Evolutionary conservation across 2,797 vertebrate species (phyloP).

Genomic region (Paramormyrops hopkinsi): DNA sequence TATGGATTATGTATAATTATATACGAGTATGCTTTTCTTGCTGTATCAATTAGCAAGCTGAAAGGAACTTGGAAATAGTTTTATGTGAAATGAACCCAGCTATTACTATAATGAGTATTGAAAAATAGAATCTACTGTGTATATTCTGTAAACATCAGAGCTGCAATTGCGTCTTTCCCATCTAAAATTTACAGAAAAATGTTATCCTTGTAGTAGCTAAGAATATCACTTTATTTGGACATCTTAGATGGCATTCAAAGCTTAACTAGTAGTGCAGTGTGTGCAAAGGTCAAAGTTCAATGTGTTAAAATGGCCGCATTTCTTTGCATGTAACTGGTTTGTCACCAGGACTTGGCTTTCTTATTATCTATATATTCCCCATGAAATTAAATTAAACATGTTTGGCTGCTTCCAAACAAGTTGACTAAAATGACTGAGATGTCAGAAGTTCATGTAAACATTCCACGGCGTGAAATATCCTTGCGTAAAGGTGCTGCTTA

Average conservation of each 20-base stretch:
- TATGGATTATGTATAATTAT: background rate
- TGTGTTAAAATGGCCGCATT: background rate
- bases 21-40: background rate
- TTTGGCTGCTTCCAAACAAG: background rate
- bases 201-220: conserved; percentile 42
- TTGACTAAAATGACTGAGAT: background rate
- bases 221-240: conserved; percentile 42
- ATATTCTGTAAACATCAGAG: background rate
- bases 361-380: background rate
- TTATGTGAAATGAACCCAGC: background rate
- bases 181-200: conserved; percentile 53
- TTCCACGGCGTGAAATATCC: background rate
- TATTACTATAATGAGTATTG: background rate
- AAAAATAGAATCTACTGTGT: background rate
- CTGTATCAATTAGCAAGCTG: background rate
- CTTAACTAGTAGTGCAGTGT: conserved; percentile 35
- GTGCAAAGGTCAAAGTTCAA: conserved; percentile 31
- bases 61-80: background rate
- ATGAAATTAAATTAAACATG: background rate
- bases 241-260: conserved; percentile 42
- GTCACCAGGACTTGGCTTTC: background rate
- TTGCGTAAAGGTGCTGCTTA: background rate
- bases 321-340: background rate
- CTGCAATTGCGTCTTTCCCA: conserved; percentile 9
- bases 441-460: background rate